A percentile compares a stretch with the other conserved stretches of the same genome.
Conservation (phyloP, 2,797 vertebrate species). For the Semotilus atromaculatus region DNA sequence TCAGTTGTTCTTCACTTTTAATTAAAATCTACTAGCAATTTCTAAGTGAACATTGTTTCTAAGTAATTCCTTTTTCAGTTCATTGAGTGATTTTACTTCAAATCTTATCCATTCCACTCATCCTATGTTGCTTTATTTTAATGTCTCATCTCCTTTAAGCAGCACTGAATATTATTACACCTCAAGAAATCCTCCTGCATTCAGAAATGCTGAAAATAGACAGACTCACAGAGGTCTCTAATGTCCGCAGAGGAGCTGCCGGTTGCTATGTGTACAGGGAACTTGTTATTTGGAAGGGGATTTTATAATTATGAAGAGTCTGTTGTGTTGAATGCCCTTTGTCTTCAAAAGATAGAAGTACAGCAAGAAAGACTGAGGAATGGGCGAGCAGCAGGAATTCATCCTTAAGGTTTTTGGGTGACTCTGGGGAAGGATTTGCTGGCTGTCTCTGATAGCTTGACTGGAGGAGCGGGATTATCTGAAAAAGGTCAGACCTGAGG, state of each 20-base stretch:
- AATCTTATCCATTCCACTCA: background rate
- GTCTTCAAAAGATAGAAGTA: background rate
- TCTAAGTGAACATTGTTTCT: background rate
- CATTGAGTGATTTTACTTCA: background rate
- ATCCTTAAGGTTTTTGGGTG: background rate
- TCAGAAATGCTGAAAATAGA: background rate
- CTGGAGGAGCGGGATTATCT: background rate
- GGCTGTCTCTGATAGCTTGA: conserved; percentile 4
- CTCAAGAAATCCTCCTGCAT: background rate
- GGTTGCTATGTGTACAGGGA: background rate
- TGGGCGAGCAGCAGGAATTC: background rate
- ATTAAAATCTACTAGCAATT: background rate
- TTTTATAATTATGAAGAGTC: conserved; percentile 9
- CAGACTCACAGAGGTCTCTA: background rate
- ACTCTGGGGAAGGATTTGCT: background rate
- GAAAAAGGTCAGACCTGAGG: conserved; percentile 16
- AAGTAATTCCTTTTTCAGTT: background rate
- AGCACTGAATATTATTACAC: background rate
- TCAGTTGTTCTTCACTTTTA: background rate
- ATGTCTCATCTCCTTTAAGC: background rate
- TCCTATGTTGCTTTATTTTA: background rate
- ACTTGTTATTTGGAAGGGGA: conserved; percentile 5
- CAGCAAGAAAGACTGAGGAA: background rate
- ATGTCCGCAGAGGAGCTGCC: background rate
- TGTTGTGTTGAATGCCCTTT: background rate